These are phyloP conservation scores for Aeoliscus strigatus DNA, from an alignment of 2,797 vertebrate genomes.

Conservation along the genomic window DNA sequence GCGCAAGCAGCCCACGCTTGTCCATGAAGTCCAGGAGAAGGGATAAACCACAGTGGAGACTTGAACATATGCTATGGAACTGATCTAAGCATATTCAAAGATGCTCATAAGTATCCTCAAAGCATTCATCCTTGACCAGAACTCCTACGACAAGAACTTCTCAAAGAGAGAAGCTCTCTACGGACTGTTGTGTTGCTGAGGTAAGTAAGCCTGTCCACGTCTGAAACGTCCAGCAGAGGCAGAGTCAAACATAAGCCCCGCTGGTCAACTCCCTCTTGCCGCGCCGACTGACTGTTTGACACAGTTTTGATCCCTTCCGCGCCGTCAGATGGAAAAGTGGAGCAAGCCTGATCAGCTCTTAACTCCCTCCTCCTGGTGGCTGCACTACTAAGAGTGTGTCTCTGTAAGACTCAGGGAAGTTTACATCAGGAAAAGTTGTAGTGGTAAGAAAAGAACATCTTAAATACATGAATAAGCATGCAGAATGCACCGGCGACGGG, in stretches of 20 bases:
- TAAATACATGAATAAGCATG: too few relatives aligned
- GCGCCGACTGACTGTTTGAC: slow-evolving; percentile 56
- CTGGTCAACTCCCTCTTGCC: slow-evolving; percentile 57
- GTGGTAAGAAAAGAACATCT: too few relatives aligned
- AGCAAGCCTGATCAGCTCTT: slow-evolving; percentile 59
- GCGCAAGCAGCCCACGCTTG: neutral
- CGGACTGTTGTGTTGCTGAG: slow-evolving; percentile 30
- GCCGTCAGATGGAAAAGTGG: slow-evolving; percentile 74
- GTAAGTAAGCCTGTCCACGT: slow-evolving; percentile 40
- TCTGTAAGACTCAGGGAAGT: too few relatives aligned
- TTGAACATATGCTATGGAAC: neutral
- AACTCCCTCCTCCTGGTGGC: slow-evolving; percentile 38
- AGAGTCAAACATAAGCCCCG: slow-evolving; percentile 54
- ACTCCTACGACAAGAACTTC: too few relatives aligned
- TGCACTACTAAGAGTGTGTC: slow-evolving; percentile 31
- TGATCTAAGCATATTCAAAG: slow-evolving; percentile 6
- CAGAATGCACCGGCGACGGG: too few relatives aligned
- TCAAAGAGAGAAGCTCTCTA: too few relatives aligned
- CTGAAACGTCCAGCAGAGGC: slow-evolving; percentile 35
- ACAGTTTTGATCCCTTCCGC: slow-evolving; percentile 71
- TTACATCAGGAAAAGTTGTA: too few relatives aligned
- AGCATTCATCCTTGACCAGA: too few relatives aligned
- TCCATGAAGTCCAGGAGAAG: slow-evolving; percentile 20
- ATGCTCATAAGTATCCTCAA: too few relatives aligned
- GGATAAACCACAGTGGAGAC: slow-evolving; percentile 12